A percentile compares a stretch with the other conserved stretches of the same genome.
Conservation (phyloP, 2,888 invertebrate genomes). For the Volucella inanis region DNA sequence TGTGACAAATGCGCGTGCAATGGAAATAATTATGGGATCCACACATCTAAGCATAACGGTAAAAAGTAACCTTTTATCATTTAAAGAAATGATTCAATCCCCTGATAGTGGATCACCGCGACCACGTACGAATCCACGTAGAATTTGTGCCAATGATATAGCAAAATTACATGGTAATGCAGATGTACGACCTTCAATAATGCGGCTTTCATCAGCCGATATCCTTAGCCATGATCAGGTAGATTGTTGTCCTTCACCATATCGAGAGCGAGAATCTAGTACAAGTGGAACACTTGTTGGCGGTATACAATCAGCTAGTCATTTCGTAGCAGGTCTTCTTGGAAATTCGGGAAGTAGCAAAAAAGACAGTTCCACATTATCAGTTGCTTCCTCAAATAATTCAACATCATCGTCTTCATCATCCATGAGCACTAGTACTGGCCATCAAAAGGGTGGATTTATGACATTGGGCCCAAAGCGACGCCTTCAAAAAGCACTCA, state of each 20-base stretch:
- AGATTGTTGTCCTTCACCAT: slow-evolving; percentile 82
- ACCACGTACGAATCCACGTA: slow-evolving; percentile 81
- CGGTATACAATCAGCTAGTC: slow-evolving; percentile 55
- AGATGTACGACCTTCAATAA: slow-evolving; percentile 81
- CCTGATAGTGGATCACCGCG: slow-evolving; percentile 77
- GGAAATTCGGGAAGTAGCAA: slow-evolving; percentile 55
- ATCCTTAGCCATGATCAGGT: slow-evolving; percentile 82
- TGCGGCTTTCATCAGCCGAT: slow-evolving; percentile 90
- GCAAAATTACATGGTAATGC: slow-evolving; percentile 86
- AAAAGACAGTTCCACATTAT: slow-evolving; percentile 63
- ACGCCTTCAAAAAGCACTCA: slow-evolving; percentile 91
- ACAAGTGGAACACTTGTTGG: slow-evolving; percentile 57
- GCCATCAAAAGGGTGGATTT: slow-evolving; percentile 88
- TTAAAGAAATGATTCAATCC: slow-evolving; percentile 87
- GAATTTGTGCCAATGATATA: slow-evolving; percentile 85
- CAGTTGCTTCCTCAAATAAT: slow-evolving; percentile 64
- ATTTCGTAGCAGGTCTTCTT: slow-evolving; percentile 75
- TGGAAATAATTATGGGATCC: slow-evolving; percentile 95
- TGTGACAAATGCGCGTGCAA: slow-evolving; percentile 94
- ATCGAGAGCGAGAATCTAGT: slow-evolving; percentile 82
- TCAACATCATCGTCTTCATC: slow-evolving; percentile 84
- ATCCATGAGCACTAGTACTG: slow-evolving; percentile 79
- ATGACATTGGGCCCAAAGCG: slow-evolving; percentile 94
- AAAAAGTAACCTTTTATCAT: slow-evolving; percentile 96
- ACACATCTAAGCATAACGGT: slow-evolving; percentile 98